A percentile compares a stretch with the other conserved stretches of the same genome.
These are phyloP conservation scores for Porites lobata DNA, from an alignment of 92 coral and sea anemone species.

Conservation along the genomic window DNA sequence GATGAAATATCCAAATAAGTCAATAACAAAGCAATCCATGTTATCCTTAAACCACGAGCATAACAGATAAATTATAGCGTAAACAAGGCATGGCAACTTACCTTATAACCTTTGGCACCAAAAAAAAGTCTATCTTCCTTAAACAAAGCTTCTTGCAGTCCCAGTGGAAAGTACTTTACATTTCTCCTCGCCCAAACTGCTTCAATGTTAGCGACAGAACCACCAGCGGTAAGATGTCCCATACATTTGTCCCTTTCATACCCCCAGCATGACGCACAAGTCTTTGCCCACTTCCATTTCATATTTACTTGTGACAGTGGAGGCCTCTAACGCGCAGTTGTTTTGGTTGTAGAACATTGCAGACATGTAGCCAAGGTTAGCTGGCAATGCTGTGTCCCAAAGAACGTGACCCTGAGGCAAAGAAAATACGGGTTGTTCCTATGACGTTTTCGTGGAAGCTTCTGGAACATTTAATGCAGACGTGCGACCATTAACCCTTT, in stretches of 20 bases:
- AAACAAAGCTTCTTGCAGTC: slow-evolving; percentile 83
- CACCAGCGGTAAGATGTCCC: slow-evolving; percentile 83
- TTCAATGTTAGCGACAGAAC: slow-evolving; percentile 88
- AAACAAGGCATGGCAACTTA: background rate
- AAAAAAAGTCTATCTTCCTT: slow-evolving; percentile 53
- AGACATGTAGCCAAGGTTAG: slow-evolving; percentile 81
- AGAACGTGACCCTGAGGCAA: slow-evolving; percentile 76
- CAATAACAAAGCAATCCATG: too few species aligned
- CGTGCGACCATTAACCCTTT: too few species aligned
- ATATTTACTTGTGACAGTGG: slow-evolving; percentile 75
- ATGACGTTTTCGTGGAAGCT: too few species aligned
- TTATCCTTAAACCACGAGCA: too few species aligned
- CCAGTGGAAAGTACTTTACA: slow-evolving; percentile 80
- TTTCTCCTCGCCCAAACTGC: slow-evolving; percentile 93
- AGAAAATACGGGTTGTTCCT: too few species aligned
- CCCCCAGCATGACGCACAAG: slow-evolving; percentile 86
- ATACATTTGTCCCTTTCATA: slow-evolving; percentile 68
- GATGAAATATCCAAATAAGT: too few species aligned
- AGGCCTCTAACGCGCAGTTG: slow-evolving; percentile 78
- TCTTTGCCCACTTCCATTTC: slow-evolving; percentile 81
- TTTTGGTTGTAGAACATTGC: slow-evolving; percentile 86
- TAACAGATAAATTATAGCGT: too few species aligned
- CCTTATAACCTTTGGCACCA: slow-evolving; percentile 61
- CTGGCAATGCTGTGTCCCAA: slow-evolving; percentile 90
- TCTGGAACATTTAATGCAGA: too few species aligned